Conservation (phyloP, 2,888 invertebrate species). For the Hecatera dysodea region DNA sequence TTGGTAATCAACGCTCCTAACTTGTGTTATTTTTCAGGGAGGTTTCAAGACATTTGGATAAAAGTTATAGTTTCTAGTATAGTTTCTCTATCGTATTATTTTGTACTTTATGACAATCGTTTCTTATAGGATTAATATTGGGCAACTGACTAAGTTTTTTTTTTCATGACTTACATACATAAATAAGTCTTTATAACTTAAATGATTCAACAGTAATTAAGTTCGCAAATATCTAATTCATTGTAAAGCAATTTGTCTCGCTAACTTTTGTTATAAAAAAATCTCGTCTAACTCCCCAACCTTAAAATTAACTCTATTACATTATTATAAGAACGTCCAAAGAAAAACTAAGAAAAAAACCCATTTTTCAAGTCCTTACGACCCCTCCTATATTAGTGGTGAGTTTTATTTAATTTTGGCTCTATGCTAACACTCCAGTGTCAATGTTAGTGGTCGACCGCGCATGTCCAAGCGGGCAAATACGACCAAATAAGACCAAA, state of each 20-base stretch:
- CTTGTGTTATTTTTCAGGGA: constrained; percentile 83
- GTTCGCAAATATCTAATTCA: too few relatives aligned
- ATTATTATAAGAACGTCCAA: constrained; percentile 6
- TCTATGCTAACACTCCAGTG: constrained; percentile 84
- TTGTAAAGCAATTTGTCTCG: too few relatives aligned
- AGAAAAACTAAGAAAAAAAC: constrained; percentile 26
- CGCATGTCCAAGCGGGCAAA: constrained; percentile 86
- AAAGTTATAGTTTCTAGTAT: constrained; percentile 49
- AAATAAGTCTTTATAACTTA: too few relatives aligned
- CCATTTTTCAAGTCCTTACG: constrained; percentile 40
- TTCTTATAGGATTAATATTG: neutral
- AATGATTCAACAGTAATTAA: too few relatives aligned
- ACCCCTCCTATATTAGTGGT: constrained; percentile 81
- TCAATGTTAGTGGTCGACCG: constrained; percentile 85
- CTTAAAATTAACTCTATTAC: neutral
- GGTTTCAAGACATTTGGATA: constrained; percentile 47
- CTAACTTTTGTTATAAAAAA: neutral
- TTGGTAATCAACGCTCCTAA: constrained; percentile 84
- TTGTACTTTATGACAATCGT: too few relatives aligned
- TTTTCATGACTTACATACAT: too few relatives aligned
- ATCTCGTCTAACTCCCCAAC: neutral
- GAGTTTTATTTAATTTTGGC: constrained; percentile 89
- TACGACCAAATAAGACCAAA: constrained; percentile 77
- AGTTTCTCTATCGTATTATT: neutral
- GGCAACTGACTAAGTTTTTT: too few relatives aligned